Evolutionary conservation across 2,888 invertebrate species (phyloP).

Genomic region (Baronia brevicornis): DNA sequence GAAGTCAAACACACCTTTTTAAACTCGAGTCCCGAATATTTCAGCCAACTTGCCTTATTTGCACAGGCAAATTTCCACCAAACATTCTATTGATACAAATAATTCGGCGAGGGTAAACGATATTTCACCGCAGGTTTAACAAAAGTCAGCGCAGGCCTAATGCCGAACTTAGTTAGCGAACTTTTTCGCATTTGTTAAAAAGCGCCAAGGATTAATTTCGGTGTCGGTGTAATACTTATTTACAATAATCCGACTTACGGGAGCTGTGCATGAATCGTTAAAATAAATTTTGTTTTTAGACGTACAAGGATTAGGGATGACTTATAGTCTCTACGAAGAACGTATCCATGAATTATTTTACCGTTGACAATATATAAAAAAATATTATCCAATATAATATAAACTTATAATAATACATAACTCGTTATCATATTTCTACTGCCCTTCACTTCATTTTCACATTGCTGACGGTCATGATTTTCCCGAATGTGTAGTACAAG

Average conservation of each 20-base stretch:
- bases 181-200: constrained; percentile 68
- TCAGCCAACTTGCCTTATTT: constrained; percentile 47
- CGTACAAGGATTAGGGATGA: constrained; percentile 37
- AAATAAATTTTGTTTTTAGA: constrained; percentile 61
- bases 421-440: no score
- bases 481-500: no score
- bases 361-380: no score
- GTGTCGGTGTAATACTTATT: constrained; percentile 68
- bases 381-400: no score
- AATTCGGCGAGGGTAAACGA: constrained; percentile 53
- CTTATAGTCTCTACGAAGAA: constrained; percentile 16
- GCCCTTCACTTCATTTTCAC: no score
- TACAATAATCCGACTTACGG: constrained; percentile 72
- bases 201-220: constrained; percentile 62
- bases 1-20: constrained; percentile 70
- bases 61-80: constrained; percentile 48
- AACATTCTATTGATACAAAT: constrained; percentile 72
- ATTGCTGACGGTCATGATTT: no score
- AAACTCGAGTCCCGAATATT: constrained; percentile 49
- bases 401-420: no score
- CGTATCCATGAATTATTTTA: constrained; percentile 25
- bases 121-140: constrained; percentile 55
- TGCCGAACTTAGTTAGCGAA: constrained; percentile 54
- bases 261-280: constrained; percentile 52
- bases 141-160: constrained; percentile 36